A percentile compares a stretch with the other conserved stretches of the same genome.
phyloP scores from a whole-genome alignment of 2,888 invertebrate genomes.

The Zonitis immaculata region DNA sequence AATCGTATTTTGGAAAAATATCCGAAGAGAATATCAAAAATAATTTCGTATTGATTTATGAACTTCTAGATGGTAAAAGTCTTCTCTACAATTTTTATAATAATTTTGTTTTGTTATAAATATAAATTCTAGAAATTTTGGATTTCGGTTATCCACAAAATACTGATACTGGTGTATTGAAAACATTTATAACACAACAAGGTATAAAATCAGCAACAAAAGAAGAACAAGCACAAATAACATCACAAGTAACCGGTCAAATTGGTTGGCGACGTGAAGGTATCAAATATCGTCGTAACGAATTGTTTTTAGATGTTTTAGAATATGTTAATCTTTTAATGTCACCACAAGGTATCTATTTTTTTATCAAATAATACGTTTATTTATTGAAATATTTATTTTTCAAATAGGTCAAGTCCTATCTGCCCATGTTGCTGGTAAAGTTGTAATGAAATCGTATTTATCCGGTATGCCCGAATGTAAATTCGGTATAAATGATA shows the following conservation, averaged over 20 bases:
- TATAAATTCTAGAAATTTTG: conserved; percentile 98
- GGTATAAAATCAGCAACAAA: conserved; percentile 98
- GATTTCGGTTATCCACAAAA: conserved; percentile 99
- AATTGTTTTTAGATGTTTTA: conserved; percentile 95
- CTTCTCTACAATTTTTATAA: not conserved
- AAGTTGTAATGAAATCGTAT: conserved; percentile 99
- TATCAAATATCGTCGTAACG: conserved; percentile 98
- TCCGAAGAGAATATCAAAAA: conserved; percentile 99
- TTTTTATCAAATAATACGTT: too few relatives aligned
- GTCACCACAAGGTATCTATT: conserved; percentile 87
- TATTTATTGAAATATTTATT: too few relatives aligned
- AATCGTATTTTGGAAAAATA: conserved; percentile 99
- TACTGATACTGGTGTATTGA: conserved; percentile 97
- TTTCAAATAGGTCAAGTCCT: conserved; percentile 94
- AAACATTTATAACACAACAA: conserved; percentile 99
- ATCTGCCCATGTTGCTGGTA: conserved; percentile 98
- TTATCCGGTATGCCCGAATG: conserved; percentile 99
- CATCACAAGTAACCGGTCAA: conserved; percentile 93
- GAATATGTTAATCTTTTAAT: conserved; percentile 98
- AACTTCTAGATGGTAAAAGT: conserved; percentile 85
- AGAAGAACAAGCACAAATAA: conserved; percentile 99
- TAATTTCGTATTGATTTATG: conserved; percentile 99
- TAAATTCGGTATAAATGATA: conserved; percentile 99
- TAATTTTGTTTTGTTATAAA: not conserved
- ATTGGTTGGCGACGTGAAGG: conserved; percentile 99